Percentiles rank a stretch among this genome's conserved stretches.
Evolutionary conservation across 2,797 vertebrate genomes (phyloP).

Genomic region (Dermochelys coriacea): DNA sequence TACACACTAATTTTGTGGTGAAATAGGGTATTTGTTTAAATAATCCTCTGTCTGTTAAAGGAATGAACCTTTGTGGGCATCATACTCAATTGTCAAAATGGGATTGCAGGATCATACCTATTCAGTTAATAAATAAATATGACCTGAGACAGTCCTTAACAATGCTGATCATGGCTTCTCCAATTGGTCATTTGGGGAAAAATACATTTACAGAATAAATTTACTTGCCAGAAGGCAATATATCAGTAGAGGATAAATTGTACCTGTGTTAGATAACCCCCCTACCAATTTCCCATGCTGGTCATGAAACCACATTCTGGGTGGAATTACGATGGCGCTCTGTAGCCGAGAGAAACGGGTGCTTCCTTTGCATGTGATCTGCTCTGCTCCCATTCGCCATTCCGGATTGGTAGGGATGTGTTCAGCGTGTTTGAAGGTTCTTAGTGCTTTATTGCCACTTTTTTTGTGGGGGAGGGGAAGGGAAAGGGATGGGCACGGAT

Average conservation of each 20-base stretch:
- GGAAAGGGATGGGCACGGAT: background rate
- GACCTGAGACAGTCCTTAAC: background rate
- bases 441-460: background rate
- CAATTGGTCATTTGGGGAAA: background rate
- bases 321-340: rapidly evolving
- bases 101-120: background rate
- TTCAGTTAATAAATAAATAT: background rate
- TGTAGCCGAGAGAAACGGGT: background rate
- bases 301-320: background rate
- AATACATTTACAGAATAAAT: background rate
- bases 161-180: background rate
- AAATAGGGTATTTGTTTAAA: background rate
- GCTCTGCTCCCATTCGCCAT: background rate
- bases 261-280: background rate
- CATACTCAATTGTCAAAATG: background rate
- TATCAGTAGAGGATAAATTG: background rate
- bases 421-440: background rate
- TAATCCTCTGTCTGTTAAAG: background rate
- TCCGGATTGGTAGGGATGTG: background rate
- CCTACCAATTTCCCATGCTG: background rate
- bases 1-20: too few species aligned
- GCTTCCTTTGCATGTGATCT: background rate
- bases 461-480: background rate
- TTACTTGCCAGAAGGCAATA: background rate
- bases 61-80: background rate